phyloP scores from a whole-genome alignment of 2,113 vertebrate species.

The Scartelaos histophorus region DNA sequence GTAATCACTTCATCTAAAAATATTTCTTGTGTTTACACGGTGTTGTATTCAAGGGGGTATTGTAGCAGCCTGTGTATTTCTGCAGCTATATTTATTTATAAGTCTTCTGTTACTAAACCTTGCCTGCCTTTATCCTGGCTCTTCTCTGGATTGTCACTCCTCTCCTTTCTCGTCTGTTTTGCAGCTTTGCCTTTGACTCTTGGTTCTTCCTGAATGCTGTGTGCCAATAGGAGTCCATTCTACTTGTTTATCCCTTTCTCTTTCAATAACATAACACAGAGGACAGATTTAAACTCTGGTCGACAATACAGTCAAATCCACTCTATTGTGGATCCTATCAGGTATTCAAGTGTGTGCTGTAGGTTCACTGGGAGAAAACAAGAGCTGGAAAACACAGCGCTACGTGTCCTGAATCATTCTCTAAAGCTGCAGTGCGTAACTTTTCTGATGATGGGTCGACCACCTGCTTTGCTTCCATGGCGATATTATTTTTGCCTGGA shows the following conservation, averaged over 20 bases:
- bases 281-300: constrained; percentile 49
- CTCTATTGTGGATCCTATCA: constrained; percentile 33
- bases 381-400: background rate
- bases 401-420: too few relatives aligned
- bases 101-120: background rate
- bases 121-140: constrained; percentile 22
- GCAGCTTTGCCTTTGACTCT: constrained; percentile 37
- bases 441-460: too few relatives aligned
- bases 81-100: too few relatives aligned
- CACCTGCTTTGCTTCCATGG: too few relatives aligned
- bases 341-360: constrained; percentile 19
- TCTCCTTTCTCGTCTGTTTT: constrained; percentile 14
- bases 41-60: too few relatives aligned
- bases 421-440: too few relatives aligned
- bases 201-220: constrained; percentile 50
- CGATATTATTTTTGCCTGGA: too few relatives aligned
- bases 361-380: constrained; percentile 35
- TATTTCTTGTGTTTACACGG: too few relatives aligned
- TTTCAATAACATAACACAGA: constrained; percentile 44
- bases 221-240: constrained; percentile 43
- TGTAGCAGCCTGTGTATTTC: too few relatives aligned
- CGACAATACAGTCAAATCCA: constrained; percentile 54
- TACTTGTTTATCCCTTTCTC: constrained; percentile 62
- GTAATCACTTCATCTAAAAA: too few relatives aligned
- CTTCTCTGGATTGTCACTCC: constrained; percentile 50